Percentiles rank a stretch among this genome's conserved stretches.
Conservation (phyloP, 1,140 invertebrate species). For the Ips typographus region DNA sequence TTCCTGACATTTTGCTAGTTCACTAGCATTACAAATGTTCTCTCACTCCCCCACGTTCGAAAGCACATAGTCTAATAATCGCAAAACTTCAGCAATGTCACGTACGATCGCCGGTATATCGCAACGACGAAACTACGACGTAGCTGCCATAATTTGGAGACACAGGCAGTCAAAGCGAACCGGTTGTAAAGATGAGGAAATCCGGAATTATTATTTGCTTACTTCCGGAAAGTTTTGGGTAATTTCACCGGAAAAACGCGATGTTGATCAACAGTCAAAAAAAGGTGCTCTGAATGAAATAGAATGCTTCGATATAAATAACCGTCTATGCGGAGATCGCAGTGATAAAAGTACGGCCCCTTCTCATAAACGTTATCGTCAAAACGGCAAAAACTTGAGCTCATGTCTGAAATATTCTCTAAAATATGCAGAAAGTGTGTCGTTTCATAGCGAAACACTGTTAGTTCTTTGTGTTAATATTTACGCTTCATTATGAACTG, state of each 20-base stretch:
- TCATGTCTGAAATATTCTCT: conserved; percentile 30
- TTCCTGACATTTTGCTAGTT: conserved; percentile 13
- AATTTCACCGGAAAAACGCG: not conserved
- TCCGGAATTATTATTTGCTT: conserved; percentile 12
- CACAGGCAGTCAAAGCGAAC: conserved; percentile 32
- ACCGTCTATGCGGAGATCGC: conserved; percentile 21
- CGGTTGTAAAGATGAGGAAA: conserved; percentile 21
- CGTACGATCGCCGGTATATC: conserved; percentile 37
- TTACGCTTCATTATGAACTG: conserved; percentile 45
- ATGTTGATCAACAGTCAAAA: not conserved
- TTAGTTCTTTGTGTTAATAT: conserved; percentile 47
- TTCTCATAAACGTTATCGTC: conserved; percentile 27
- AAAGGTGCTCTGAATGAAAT: not conserved
- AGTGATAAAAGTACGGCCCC: conserved; percentile 25
- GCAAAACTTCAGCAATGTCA: conserved; percentile 34
- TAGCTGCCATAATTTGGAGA: conserved; percentile 31
- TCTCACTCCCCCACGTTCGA: conserved; percentile 19
- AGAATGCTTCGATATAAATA: conserved; percentile 10
- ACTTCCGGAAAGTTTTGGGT: not conserved
- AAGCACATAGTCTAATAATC: conserved; percentile 31
- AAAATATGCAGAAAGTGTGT: conserved; percentile 40
- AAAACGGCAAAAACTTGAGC: conserved; percentile 29
- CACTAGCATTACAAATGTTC: conserved; percentile 23
- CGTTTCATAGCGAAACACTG: conserved; percentile 34
- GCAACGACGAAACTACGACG: conserved; percentile 28